Evolutionary conservation across 2,888 invertebrate genomes (phyloP), one percentile per base, ranked within the genome.

Genomic region (Ferrisia virgata): DNA sequence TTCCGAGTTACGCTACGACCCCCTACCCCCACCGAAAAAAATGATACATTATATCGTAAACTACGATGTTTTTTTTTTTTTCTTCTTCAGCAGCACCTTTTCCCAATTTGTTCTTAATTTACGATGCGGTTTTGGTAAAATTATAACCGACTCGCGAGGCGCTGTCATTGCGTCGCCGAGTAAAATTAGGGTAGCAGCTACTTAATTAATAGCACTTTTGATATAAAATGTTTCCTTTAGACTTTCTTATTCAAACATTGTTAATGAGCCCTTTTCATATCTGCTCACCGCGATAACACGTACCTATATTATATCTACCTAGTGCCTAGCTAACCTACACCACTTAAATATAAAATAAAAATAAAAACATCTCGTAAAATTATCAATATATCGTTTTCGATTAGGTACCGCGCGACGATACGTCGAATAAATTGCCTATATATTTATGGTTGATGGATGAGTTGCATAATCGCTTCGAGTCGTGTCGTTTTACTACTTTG

Each of bases 211-310:
- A 36, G 72, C 36, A 76, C 72, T 76, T 76, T 76, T 76, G 72
- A 76, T 76, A 36, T 76, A 76, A 36, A 76, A 76, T 76, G 72
- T 76, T 76, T 76, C 72, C 72, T 76, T 76, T 76, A 76, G 72
- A 76, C 72, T 76, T 76, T 76, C 72, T 36, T 76, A 36, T 76
- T 76, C 72, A 76, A 76, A 76, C 36, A 76, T 33, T 36, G 72
- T 76, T 76, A 76, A 76, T 76, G 72, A 76, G 72, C 72, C 36
- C 72, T 76, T 76, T 76, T 76, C 72, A 36, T 76, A 76, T 33
- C 36, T 76, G 72, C 28, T 76, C 72, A 36, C 72, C 72, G 72
- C 72, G 72, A 76, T 76, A 76, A 76, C 28, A n/a, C 31, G 64
- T 2, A 5, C 43, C 8, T 8, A 4, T 8, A 36, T 8, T 3